phyloP scores from a whole-genome alignment of 2,797 vertebrate genomes.

The Paramormyrops hopkinsi region DNA sequence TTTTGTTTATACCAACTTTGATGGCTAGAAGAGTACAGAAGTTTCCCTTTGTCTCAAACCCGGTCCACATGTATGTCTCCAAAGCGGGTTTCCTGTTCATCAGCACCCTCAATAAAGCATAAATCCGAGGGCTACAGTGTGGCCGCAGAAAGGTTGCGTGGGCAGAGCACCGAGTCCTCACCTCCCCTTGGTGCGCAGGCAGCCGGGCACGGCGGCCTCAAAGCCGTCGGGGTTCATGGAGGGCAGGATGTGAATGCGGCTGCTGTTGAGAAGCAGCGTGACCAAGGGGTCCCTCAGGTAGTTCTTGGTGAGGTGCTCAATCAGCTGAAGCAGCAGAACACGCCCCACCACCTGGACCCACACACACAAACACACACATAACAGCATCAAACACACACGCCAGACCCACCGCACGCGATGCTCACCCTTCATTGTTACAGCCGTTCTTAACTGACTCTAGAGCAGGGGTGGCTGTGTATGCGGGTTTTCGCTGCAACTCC shows the following conservation, averaged over 20 bases:
- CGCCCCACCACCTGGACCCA: slow-evolving; percentile 72
- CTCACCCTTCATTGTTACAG: neutral
- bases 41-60: neutral
- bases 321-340: slow-evolving; percentile 79
- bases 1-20: neutral
- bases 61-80: neutral
- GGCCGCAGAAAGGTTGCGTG: neutral
- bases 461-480: neutral
- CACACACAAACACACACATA: neutral
- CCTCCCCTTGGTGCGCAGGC: slow-evolving; percentile 63
- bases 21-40: neutral
- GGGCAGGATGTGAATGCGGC: slow-evolving; percentile 83
- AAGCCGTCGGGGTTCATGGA: slow-evolving; percentile 96
- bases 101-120: neutral
- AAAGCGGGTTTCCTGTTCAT: neutral
- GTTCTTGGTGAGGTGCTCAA: slow-evolving; percentile 69
- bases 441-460: neutral
- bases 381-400: neutral
- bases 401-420: neutral
- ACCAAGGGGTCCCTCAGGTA: slow-evolving; percentile 63
- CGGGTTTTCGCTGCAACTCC: no score
- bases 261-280: slow-evolving; percentile 64
- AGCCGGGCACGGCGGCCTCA: slow-evolving; percentile 49
- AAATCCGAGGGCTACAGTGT: neutral
- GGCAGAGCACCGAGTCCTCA: slow-evolving; percentile 41